Conservation (phyloP, 2,113 vertebrate species). For the Cairina moschata region DNA sequence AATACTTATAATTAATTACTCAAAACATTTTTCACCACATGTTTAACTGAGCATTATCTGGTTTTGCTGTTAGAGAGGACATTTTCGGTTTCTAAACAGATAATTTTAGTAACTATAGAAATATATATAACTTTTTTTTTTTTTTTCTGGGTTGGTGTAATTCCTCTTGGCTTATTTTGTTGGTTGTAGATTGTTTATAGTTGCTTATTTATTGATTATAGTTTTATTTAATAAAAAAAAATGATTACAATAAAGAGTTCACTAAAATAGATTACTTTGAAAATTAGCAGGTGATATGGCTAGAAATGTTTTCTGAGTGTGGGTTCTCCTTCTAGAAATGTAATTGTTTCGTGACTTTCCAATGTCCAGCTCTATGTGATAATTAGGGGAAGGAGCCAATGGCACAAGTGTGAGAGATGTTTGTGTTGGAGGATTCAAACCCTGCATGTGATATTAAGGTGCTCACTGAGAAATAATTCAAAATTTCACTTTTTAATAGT, state of each 20-base stretch:
- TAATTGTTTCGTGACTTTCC: neutral
- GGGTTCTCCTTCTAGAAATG: neutral
- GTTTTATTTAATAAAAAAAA: neutral
- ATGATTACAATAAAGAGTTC: neutral
- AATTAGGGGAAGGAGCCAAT: neutral
- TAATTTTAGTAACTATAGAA: neutral
- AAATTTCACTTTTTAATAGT: too few relatives aligned
- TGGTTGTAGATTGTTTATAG: neutral
- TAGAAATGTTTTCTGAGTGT: neutral
- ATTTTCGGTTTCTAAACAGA: neutral
- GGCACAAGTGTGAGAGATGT: neutral
- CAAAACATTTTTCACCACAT: neutral
- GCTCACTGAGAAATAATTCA: too few relatives aligned
- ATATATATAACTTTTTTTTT: neutral
- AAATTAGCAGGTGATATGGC: neutral
- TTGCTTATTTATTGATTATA: neutral
- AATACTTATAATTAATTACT: neutral
- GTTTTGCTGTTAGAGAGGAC: neutral
- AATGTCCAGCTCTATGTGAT: neutral
- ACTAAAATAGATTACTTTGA: neutral
- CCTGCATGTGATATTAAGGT: rapidly evolving
- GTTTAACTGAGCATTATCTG: neutral
- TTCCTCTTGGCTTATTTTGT: neutral
- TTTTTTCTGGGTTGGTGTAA: neutral
- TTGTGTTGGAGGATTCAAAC: neutral